A percentile compares a stretch with the other conserved stretches of the same genome.
These are phyloP conservation scores for Pteria penguin DNA, from an alignment of 2,888 invertebrate genomes.

Conservation along the genomic window DNA sequence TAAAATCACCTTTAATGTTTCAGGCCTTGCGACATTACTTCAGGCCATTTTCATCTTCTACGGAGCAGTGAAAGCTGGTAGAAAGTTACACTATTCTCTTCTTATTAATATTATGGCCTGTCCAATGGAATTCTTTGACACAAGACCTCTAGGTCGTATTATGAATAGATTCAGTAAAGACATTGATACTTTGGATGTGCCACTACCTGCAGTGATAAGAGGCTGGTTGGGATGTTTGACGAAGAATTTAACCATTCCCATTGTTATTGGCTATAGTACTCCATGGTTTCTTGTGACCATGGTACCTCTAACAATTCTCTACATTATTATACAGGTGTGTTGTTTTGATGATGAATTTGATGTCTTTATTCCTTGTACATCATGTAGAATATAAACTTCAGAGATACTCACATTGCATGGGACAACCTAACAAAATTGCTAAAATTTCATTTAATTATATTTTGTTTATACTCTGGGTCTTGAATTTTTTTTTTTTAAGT, in stretches of 20 bases:
- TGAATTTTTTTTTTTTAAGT: too few relatives aligned
- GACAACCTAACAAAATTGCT: too few relatives aligned
- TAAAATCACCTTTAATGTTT: too few relatives aligned
- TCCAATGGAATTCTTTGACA: conserved; percentile 72
- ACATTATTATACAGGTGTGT: conserved; percentile 73
- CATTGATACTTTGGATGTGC: conserved; percentile 70
- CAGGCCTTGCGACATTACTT: conserved; percentile 41
- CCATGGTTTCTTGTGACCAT: conserved; percentile 66
- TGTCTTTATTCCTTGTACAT: too few relatives aligned
- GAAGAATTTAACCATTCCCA: conserved; percentile 58
- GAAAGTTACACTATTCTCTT: conserved; percentile 38
- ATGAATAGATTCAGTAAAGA: conserved; percentile 78
- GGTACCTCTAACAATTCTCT: conserved; percentile 70
- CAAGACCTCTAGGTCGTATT: conserved; percentile 80
- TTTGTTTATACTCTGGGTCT: too few relatives aligned
- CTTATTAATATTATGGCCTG: conserved; percentile 54
- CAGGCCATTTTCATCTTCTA: conserved; percentile 34
- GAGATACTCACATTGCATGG: too few relatives aligned
- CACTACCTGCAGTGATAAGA: conserved; percentile 61
- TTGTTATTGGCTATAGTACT: conserved; percentile 70
- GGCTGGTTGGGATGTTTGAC: conserved; percentile 62
- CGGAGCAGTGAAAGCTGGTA: conserved; percentile 40
- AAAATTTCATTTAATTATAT: too few relatives aligned
- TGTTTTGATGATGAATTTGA: neutral
- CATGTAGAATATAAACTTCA: too few relatives aligned